Evolutionary conservation across 2,888 invertebrate species (phyloP).

Genomic region (Clitarchus hookeri): DNA sequence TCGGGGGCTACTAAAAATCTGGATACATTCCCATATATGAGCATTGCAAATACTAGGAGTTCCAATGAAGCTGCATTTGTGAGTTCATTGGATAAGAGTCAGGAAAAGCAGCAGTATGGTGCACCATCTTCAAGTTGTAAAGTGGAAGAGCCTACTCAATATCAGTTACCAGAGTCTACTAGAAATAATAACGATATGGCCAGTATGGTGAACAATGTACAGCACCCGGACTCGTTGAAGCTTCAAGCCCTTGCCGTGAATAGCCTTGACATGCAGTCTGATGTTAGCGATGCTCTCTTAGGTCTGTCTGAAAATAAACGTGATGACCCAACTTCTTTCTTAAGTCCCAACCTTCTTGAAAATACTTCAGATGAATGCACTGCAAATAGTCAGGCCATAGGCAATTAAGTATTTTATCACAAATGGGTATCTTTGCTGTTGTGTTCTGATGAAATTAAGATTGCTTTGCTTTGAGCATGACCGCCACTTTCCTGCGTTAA

Average conservation of each 20-base stretch:
- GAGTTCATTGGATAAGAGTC: background rate
- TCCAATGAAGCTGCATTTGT: too few species aligned
- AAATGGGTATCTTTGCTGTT: too few species aligned
- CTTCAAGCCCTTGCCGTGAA: background rate
- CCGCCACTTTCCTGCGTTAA: too few species aligned
- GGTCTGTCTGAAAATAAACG: background rate
- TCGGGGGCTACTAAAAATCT: too few species aligned
- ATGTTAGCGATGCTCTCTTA: background rate
- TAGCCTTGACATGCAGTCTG: background rate
- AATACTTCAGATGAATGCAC: background rate
- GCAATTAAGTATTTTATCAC: background rate
- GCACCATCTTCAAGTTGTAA: background rate
- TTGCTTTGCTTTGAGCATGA: too few species aligned
- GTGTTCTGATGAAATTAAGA: background rate
- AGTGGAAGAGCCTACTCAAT: background rate
- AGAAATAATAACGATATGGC: background rate
- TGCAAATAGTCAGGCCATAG: background rate
- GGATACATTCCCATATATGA: too few species aligned
- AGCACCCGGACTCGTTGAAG: background rate
- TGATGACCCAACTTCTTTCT: background rate
- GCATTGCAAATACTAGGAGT: too few species aligned
- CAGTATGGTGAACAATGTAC: background rate
- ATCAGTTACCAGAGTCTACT: background rate
- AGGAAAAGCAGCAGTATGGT: background rate
- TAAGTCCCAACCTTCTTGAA: constrained; percentile 7